Conservation (phyloP, 2,113 vertebrate species). For the Prinia subflava region DNA sequence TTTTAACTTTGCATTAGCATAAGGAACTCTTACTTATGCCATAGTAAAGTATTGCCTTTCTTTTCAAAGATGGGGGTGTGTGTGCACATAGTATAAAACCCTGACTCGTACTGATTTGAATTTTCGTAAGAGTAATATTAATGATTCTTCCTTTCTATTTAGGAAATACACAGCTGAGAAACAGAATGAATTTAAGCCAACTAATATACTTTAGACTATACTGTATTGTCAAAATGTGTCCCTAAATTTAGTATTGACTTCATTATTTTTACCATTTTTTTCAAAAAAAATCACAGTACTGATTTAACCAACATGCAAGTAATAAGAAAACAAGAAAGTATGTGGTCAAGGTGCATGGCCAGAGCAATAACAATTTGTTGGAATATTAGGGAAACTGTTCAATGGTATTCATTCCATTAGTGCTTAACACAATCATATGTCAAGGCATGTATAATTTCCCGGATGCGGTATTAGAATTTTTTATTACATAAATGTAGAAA, state of each 20-base stretch:
- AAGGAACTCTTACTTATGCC: neutral
- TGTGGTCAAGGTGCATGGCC: neutral
- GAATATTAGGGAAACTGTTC: neutral
- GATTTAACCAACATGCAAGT: neutral
- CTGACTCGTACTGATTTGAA: neutral
- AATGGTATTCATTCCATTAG: neutral
- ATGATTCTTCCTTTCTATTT: neutral
- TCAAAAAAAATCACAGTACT: neutral
- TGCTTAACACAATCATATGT: neutral
- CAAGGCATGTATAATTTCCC: neutral
- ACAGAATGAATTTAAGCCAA: neutral
- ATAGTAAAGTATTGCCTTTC: neutral
- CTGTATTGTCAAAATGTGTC: neutral
- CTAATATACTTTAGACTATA: neutral
- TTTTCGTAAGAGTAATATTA: neutral
- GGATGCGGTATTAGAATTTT: neutral
- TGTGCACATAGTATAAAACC: neutral
- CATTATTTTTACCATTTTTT: neutral
- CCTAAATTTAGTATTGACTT: neutral
- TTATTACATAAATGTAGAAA: neutral
- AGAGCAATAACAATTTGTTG: neutral
- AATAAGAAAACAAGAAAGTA: neutral
- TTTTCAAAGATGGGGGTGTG: neutral
- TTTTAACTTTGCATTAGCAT: neutral
- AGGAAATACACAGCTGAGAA: neutral